Evolutionary conservation across 2,113 vertebrate genomes (phyloP).

Genomic region (Carassius carassius): DNA sequence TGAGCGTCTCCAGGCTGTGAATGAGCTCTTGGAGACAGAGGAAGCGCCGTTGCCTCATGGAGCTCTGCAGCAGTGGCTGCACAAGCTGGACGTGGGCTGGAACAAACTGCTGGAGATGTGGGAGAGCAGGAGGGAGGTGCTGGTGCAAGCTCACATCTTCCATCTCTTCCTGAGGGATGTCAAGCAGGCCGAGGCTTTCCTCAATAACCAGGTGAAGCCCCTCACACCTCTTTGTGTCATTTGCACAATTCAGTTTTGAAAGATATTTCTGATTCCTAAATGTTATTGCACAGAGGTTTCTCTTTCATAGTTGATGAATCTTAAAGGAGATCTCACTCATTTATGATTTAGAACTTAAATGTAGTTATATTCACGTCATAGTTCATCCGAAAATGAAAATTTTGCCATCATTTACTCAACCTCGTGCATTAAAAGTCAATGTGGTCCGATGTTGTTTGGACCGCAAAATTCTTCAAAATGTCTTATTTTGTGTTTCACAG

Average conservation of each 20-base stretch:
- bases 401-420: no score
- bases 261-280: not conserved
- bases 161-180: constrained; percentile 90
- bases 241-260: no score
- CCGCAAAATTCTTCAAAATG: no score
- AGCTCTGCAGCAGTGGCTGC: constrained; percentile 91
- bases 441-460: no score
- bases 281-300: not conserved
- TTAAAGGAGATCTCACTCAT: not conserved
- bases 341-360: no score
- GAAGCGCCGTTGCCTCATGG: constrained; percentile 83
- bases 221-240: not conserved
- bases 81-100: constrained; percentile 92
- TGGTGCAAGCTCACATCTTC: constrained; percentile 90
- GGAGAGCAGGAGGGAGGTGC: constrained; percentile 83
- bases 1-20: constrained; percentile 86
- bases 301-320: not conserved
- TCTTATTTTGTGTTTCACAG: no score
- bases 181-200: constrained; percentile 81
- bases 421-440: no score
- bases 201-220: constrained; percentile 85
- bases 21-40: constrained; percentile 85
- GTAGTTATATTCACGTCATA: no score
- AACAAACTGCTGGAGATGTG: constrained; percentile 90
- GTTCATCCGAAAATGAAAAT: no score